These are phyloP conservation scores for Aphaenogaster ashmeadi DNA, from an alignment of 1,140 invertebrate species.

Conservation along the genomic window DNA sequence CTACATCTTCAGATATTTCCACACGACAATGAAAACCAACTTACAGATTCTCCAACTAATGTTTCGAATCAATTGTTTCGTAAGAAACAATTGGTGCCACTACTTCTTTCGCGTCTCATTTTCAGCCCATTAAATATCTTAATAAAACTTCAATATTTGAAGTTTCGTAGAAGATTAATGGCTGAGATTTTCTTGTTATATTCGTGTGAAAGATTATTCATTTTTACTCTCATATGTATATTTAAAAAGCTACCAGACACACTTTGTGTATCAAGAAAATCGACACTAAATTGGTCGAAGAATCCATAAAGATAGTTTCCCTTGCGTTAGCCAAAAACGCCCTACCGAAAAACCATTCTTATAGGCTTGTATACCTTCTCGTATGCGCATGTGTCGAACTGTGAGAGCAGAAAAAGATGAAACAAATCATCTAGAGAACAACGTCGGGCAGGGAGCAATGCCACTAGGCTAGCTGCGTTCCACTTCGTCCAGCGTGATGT, in stretches of 20 bases:
- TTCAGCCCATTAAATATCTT: neutral
- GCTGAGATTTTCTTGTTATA: neutral
- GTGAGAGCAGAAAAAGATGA: slow-evolving; percentile 72
- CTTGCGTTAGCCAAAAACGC: slow-evolving; percentile 20
- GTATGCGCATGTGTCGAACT: slow-evolving; percentile 68
- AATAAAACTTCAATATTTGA: slow-evolving; percentile 1
- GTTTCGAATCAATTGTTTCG: slow-evolving; percentile 10
- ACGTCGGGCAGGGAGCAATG: slow-evolving; percentile 93
- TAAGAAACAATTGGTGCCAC: neutral
- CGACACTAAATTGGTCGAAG: neutral
- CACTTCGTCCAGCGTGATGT: slow-evolving; percentile 82
- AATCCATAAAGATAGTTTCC: slow-evolving; percentile 43
- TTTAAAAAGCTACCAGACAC: neutral
- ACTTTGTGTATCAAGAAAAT: neutral
- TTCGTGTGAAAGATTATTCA: neutral
- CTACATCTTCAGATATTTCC: slow-evolving; percentile 49
- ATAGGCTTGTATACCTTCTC: slow-evolving; percentile 67
- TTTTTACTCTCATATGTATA: neutral
- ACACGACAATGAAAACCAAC: slow-evolving; percentile 26
- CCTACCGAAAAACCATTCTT: slow-evolving; percentile 73
- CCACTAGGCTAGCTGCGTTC: slow-evolving; percentile 89
- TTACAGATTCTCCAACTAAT: slow-evolving; percentile 26
- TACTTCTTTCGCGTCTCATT: neutral
- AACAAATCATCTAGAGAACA: slow-evolving; percentile 89
- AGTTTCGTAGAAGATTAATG: neutral